Evolutionary conservation across 1,140 invertebrate genomes (phyloP), one percentile per base, ranked within the genome.

Genomic region (Melitaea cinxia): DNA sequence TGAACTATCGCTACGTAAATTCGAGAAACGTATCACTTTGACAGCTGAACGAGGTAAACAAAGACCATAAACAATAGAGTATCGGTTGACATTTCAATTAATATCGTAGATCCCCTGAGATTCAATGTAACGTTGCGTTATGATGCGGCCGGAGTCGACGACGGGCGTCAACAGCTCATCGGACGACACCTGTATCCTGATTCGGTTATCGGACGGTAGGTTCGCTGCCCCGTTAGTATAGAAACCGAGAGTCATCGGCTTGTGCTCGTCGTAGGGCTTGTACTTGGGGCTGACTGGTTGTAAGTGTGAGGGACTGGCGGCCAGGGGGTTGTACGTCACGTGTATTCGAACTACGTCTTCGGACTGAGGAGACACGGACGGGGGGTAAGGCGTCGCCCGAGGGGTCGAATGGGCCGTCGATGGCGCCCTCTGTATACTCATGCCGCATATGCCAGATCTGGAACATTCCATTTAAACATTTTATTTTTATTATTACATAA

Each of bases 261-360:
- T 89, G 47, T 82, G 79, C 54, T 84, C 79, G 2, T 87, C 83
- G 65, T 82, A 83, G 0, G 69, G 17, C 52, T 84, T 88, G 64
- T 82, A 85, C 55, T 87, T 88, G 7, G 75, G 78, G 39, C 77
- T 82, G 17, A 82, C 67, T 1, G 82, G 77, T 23, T 85, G 82
- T 1, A 94, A 72, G 92, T 94, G 73, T 86, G 94, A 65, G 70
- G 92, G 75, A 91, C 92, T 76, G 84, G 90, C 57, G 83, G 83
- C 72, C 3, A 86, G 74, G 0, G 85, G 82, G 60, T 86, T 92
- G 77, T 95, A 95, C 5, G 95, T 94, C 33, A 96, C 95, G 83
- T 95, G 95, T 63, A 96, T 96, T 49, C 95, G 91, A 33, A 96
- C 93, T 21, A 95, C 92, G 82, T 96, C 95, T 7, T 94, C 94